Evolutionary conservation across 2,113 vertebrate species (phyloP), one percentile per base, ranked within the genome.

Genomic region (Vulpes ferrilata): DNA sequence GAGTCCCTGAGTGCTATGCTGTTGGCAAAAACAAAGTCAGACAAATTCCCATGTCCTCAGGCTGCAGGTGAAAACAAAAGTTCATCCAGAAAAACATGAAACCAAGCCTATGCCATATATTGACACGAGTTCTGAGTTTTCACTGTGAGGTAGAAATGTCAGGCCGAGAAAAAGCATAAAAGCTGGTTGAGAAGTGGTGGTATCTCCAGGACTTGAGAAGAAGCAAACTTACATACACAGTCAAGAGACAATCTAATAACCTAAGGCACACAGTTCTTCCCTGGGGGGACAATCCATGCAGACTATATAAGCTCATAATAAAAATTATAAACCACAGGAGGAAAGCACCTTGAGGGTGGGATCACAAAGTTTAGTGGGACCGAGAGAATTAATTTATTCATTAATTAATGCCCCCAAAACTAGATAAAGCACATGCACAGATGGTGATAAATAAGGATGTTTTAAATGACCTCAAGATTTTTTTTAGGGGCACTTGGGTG

Each of bases 391-490:
- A 6, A 43, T 43, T 43, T 43, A 7, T 43, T 43, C 43, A 43
- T 43, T 43, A 43, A 43, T 57, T 43, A 82, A 92, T 43, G 10
- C n/a, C 27, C 48, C 16, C n/a, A 59, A 30, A 80, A 82, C 38
- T 16, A 64, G 48, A 95, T 51, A 85, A 84, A 93, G 69, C 2
- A 85, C 32, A 65, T 22, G 43, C 79, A n/a, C 6, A 83, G 43
- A 65, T 48, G 30, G 83, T 64, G 65, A 57, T 27, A 83, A 83
- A n/a, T 83, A 76, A 92, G 23, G 16, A 48, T 53, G 20, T 65
- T 87, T 74, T 73, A 90, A 69, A 71, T 67, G 17, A 92, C 73
- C 74, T 90, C 17, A 96, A 80, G n/a, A 90, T 59, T n/a, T 76
- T 32, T 55, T 20, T 43, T 43, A 43, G 43, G 43, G 43, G 43